A percentile compares a stretch with the other conserved stretches of the same genome.
These are phyloP conservation scores for Strongylocentrotus purpuratus DNA, from an alignment of 35 echinoderm and acorn worm species.

Conservation along the genomic window DNA sequence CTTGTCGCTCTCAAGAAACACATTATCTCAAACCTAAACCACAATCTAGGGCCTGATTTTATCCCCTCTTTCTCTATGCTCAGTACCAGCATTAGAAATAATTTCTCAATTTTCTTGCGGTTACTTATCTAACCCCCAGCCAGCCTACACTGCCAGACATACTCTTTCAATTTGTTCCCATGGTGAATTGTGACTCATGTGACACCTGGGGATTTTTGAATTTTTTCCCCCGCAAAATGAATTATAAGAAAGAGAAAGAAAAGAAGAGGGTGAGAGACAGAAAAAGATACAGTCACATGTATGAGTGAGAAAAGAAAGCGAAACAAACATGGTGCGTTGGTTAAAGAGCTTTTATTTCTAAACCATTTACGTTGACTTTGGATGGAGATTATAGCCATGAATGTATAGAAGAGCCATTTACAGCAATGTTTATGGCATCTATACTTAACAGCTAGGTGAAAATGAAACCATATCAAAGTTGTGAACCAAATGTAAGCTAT, in stretches of 20 bases:
- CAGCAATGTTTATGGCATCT: no score
- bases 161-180: constrained; percentile 30
- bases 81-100: neutral
- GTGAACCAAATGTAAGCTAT: no score
- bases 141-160: constrained; percentile 25
- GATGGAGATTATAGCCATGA: no score
- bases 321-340: no score
- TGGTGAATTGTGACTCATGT: constrained; percentile 27
- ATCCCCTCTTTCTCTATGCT: neutral
- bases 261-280: neutral
- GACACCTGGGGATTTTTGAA: constrained; percentile 17
- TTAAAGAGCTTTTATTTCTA: no score
- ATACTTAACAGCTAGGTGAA: no score
- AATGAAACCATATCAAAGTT: no score
- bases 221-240: neutral
- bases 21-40: no score
- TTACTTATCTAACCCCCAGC: constrained; percentile 22
- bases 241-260: neutral
- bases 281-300: neutral
- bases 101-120: constrained; percentile 22
- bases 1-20: no score
- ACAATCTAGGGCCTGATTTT: neutral
- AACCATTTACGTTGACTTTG: no score
- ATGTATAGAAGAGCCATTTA: no score
- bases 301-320: neutral